Conservation (phyloP, 2,113 vertebrate genomes). For the Sakesphorus luctuosus region DNA sequence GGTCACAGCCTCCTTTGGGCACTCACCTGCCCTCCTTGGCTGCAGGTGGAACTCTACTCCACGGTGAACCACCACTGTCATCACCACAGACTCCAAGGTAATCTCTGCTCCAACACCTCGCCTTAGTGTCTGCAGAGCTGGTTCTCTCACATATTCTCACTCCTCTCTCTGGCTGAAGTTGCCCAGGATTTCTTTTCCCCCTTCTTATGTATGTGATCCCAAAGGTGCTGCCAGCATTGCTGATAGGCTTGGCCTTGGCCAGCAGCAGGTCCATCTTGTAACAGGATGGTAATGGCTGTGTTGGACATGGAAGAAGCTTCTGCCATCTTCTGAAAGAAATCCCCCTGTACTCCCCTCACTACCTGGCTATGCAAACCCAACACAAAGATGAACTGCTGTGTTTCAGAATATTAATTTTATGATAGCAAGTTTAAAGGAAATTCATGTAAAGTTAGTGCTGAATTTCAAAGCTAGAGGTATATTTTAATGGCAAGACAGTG, state of each 20-base stretch:
- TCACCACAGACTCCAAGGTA: neutral
- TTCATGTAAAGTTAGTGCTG: neutral
- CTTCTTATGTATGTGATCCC: neutral
- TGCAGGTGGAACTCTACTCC: neutral
- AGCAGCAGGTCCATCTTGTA: neutral
- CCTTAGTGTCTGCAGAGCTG: neutral
- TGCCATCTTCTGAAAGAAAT: neutral
- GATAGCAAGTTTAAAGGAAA: neutral
- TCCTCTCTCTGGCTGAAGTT: neutral
- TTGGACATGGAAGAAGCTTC: neutral
- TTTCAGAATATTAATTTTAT: neutral
- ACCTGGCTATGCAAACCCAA: neutral
- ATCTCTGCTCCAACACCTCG: neutral
- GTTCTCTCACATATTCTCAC: neutral
- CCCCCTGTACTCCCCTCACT: fast-evolving
- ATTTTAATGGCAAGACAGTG: neutral
- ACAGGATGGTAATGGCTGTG: neutral
- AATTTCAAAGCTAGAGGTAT: neutral
- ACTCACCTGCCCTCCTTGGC: neutral
- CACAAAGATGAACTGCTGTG: neutral
- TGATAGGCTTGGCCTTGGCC: neutral
- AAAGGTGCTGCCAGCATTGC: neutral
- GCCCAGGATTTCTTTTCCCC: neutral
- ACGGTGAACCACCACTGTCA: fast-evolving
- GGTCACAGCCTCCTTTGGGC: neutral